Conservation (phyloP, 1,140 invertebrate genomes). For the Nasonia vitripennis region DNA sequence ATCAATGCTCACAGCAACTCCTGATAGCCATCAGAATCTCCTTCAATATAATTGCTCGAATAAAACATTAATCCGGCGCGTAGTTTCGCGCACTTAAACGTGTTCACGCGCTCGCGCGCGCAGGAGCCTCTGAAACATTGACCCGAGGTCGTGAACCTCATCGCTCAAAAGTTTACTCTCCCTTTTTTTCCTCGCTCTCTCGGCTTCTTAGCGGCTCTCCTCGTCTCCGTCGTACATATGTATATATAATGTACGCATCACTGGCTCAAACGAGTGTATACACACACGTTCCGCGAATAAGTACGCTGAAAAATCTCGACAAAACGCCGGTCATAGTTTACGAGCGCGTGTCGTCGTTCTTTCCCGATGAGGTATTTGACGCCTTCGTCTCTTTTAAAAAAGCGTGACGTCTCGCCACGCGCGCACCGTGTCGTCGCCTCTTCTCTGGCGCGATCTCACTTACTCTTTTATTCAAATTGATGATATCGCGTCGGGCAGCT, state of each 20-base stretch:
- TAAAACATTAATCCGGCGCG: conserved; percentile 1
- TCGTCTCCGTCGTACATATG: neutral
- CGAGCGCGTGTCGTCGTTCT: no score
- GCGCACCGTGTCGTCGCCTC: neutral
- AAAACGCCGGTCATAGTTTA: neutral
- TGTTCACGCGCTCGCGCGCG: neutral
- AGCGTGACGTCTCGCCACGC: neutral
- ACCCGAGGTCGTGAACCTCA: conserved; percentile 50
- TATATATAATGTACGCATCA: neutral
- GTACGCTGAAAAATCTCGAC: neutral
- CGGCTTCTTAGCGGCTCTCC: neutral
- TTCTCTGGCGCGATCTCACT: neutral
- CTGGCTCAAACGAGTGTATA: neutral
- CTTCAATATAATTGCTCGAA: neutral
- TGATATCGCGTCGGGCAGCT: no score
- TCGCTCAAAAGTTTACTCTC: conserved; percentile 37
- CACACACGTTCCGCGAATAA: conserved; percentile 17
- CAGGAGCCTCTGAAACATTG: conserved; percentile 19
- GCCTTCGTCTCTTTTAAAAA: neutral
- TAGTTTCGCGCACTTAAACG: conserved; percentile 24
- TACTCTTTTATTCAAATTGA: neutral
- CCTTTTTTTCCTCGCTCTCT: conserved; percentile 31
- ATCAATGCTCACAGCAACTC: no score
- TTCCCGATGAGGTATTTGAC: conserved; percentile 13
- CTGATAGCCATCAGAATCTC: no score